These are phyloP conservation scores for Heliconius nattereri DNA, from an alignment of 1,140 invertebrate species.

Conservation along the genomic window DNA sequence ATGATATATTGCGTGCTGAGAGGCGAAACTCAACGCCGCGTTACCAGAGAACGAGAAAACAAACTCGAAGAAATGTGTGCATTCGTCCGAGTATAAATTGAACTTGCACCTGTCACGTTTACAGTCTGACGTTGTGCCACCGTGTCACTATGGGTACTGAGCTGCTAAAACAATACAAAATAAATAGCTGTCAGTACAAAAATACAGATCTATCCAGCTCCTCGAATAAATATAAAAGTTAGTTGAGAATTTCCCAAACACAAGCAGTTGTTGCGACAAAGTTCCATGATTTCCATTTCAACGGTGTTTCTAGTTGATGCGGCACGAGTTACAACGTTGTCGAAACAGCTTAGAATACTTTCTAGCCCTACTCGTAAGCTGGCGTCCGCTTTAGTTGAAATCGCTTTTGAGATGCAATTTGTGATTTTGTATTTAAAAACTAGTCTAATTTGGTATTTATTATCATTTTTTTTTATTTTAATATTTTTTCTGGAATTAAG, in stretches of 20 bases:
- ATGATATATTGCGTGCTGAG: too few species aligned
- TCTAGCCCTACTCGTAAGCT: constrained; percentile 11
- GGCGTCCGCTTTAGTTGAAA: neutral
- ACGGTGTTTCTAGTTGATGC: constrained; percentile 43
- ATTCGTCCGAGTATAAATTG: too few species aligned
- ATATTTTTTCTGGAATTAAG: too few species aligned
- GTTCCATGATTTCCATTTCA: constrained; percentile 51
- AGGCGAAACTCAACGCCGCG: too few species aligned
- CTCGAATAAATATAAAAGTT: constrained; percentile 23
- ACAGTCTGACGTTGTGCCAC: too few species aligned
- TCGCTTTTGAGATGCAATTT: neutral
- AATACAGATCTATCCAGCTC: constrained; percentile 29
- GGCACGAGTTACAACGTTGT: constrained; percentile 48
- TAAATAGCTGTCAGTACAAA: constrained; percentile 28
- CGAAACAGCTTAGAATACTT: constrained; percentile 40
- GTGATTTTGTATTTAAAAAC: too few species aligned
- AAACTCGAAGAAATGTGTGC: too few species aligned
- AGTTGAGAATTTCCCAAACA: constrained; percentile 33
- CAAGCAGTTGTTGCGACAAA: constrained; percentile 50
- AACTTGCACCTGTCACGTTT: too few species aligned
- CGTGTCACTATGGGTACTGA: too few species aligned
- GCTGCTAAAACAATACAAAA: neutral
- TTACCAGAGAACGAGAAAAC: too few species aligned
- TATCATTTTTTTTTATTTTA: too few species aligned
- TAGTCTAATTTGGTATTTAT: too few species aligned